Percentiles rank a stretch among this genome's conserved stretches.
Evolutionary conservation across 2,888 invertebrate species (phyloP).

Genomic region (Polia nebulosa): DNA sequence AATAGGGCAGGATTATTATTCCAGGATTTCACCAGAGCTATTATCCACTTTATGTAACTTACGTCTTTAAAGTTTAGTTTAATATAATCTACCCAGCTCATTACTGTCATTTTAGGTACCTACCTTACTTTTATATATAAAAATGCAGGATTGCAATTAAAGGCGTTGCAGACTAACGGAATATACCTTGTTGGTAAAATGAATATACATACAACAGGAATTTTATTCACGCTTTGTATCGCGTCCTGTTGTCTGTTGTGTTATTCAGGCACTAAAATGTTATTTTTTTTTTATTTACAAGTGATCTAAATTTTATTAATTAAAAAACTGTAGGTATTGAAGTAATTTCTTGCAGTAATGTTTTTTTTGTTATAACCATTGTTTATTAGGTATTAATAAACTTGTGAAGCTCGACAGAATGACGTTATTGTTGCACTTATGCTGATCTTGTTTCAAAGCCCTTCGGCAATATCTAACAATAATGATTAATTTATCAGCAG

Average conservation of each 20-base stretch:
- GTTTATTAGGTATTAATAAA: background rate
- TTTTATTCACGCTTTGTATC: constrained; percentile 2
- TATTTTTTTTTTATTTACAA: background rate
- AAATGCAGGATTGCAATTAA: background rate
- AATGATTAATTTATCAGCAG: background rate
- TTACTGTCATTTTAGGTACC: background rate
- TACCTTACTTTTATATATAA: too few relatives aligned
- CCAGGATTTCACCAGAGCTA: background rate
- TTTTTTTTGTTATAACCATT: background rate
- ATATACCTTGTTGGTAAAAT: background rate
- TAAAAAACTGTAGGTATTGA: background rate
- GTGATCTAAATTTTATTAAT: background rate
- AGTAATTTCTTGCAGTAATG: background rate
- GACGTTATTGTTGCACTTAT: too few relatives aligned
- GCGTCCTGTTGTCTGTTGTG: background rate
- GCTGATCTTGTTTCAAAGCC: background rate
- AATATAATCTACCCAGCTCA: too few relatives aligned
- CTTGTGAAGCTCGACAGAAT: background rate
- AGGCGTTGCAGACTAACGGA: background rate
- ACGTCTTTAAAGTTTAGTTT: too few relatives aligned
- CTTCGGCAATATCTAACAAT: background rate
- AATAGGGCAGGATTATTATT: background rate
- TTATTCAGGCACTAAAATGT: background rate
- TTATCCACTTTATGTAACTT: too few relatives aligned
- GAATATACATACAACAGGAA: background rate